These are phyloP conservation scores for Herpetotheres cachinnans DNA, from an alignment of 2,113 vertebrate genomes.

Conservation along the genomic window DNA sequence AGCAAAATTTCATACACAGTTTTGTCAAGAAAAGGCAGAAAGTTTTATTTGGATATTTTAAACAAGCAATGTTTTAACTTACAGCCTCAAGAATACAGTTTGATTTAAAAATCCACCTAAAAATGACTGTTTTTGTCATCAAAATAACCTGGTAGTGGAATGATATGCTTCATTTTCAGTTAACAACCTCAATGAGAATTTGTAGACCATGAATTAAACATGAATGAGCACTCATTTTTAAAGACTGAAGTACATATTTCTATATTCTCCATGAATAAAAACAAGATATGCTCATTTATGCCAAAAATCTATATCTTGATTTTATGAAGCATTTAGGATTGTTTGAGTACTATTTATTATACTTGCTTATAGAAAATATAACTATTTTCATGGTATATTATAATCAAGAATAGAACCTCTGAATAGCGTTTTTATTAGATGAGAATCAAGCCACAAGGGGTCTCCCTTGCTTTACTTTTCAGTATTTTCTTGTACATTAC, in stretches of 20 bases:
- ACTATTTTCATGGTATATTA: background rate
- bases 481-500: background rate
- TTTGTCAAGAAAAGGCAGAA: background rate
- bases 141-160: background rate
- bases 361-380: background rate
- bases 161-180: background rate
- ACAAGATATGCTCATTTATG: background rate
- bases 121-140: background rate
- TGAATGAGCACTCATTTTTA: background rate
- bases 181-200: background rate
- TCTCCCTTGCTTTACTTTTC: conserved; percentile 67
- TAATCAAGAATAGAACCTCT: background rate
- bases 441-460: conserved; percentile 65
- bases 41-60: background rate
- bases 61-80: background rate
- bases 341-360: background rate
- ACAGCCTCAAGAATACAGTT: background rate
- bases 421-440: background rate
- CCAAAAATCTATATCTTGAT: background rate
- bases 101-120: background rate
- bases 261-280: background rate
- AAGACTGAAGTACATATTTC: background rate
- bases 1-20: background rate
- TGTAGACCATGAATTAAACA: background rate
- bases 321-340: background rate